Percentiles rank a stretch among this genome's conserved stretches.
Conservation (phyloP, 2,888 invertebrate species). For the Aphidius colemani region DNA sequence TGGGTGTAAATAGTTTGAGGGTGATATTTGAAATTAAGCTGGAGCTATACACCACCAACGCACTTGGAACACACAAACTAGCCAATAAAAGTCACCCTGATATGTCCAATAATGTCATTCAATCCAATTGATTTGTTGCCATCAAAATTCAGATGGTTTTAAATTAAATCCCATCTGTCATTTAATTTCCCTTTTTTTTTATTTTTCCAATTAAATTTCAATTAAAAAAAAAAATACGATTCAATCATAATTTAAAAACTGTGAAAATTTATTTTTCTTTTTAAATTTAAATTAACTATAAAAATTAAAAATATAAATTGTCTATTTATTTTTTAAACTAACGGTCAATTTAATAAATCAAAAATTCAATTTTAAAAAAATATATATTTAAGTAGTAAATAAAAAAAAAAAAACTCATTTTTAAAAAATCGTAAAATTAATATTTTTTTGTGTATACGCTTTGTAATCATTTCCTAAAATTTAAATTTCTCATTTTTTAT, state of each 20-base stretch:
- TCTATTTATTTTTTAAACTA: too few species aligned
- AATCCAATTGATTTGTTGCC: slow-evolving; percentile 13
- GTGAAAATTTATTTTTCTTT: too few species aligned
- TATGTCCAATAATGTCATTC: slow-evolving; percentile 9
- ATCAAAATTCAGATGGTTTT: slow-evolving; percentile 7
- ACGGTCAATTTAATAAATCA: too few species aligned
- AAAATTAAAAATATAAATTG: too few species aligned
- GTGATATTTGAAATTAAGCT: slow-evolving; percentile 18
- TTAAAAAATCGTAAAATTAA: too few species aligned
- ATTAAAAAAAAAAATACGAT: background rate
- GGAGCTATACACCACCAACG: slow-evolving; percentile 9
- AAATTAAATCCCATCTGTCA: slow-evolving; percentile 12
- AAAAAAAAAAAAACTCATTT: too few species aligned
- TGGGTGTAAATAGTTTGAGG: slow-evolving; percentile 30
- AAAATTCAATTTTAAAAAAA: too few species aligned
- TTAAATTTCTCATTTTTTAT: too few species aligned
- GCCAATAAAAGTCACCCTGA: slow-evolving; percentile 21
- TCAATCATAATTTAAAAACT: background rate
- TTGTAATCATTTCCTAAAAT: too few species aligned
- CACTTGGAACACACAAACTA: slow-evolving; percentile 25
- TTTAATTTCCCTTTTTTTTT: background rate
- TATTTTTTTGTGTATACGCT: too few species aligned
- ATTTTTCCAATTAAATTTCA: slow-evolving; percentile 1
- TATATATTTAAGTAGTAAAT: too few species aligned
- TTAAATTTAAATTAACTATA: too few species aligned